These are phyloP conservation scores for Arvicanthis niloticus DNA, from an alignment of 2,113 vertebrate species.

Conservation along the genomic window DNA sequence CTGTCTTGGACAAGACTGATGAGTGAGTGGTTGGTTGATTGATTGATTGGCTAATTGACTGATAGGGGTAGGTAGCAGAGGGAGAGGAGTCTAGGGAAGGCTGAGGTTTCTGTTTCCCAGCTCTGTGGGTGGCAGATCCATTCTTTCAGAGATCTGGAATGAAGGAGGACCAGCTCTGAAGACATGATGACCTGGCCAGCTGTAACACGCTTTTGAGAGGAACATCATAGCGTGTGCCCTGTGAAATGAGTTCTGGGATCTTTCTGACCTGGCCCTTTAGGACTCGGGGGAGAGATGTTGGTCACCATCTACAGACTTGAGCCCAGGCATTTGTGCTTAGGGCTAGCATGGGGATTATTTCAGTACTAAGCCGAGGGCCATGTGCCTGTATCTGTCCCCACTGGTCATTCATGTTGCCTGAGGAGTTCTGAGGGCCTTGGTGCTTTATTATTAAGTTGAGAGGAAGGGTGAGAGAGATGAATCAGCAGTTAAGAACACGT, in stretches of 20 bases:
- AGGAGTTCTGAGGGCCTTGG: neutral
- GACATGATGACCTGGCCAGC: neutral
- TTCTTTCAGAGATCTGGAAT: conserved; percentile 61
- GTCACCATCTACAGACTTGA: neutral
- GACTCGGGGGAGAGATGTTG: neutral
- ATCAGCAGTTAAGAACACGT: neutral
- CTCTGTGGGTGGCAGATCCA: conserved; percentile 1
- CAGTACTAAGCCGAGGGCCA: neutral
- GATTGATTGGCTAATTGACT: neutral
- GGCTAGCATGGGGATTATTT: neutral
- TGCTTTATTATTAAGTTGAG: neutral
- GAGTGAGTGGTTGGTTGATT: neutral
- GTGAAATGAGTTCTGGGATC: conserved; percentile 26
- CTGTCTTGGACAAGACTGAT: neutral
- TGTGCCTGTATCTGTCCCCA: neutral
- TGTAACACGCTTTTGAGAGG: neutral
- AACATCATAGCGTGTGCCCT: neutral
- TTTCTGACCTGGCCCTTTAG: neutral
- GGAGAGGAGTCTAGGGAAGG: neutral
- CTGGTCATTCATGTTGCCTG: neutral
- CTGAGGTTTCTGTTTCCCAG: neutral
- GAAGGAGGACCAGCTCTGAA: conserved; percentile 41
- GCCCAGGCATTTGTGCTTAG: neutral
- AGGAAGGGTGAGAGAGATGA: neutral
- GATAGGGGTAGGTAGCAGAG: neutral